Percentiles rank a stretch among this genome's conserved stretches.
Evolutionary conservation across 1,140 invertebrate species (phyloP).

Genomic region (Polyergus mexicanus): DNA sequence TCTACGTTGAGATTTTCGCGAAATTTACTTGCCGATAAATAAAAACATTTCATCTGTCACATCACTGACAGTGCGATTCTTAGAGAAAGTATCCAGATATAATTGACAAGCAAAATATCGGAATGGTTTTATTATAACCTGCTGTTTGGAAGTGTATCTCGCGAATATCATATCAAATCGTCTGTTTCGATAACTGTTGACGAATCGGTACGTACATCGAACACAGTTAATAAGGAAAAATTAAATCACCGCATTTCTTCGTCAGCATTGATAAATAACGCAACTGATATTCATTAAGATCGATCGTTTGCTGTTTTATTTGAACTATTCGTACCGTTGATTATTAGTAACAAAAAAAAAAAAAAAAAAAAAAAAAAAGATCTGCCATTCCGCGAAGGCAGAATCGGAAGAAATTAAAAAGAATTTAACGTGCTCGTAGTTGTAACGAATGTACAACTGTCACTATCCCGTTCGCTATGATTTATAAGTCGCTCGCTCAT

Average conservation of each 20-base stretch:
- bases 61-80: constrained; percentile 39
- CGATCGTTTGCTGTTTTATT: constrained; percentile 16
- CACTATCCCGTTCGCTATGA: constrained; percentile 21
- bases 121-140: constrained; percentile 54
- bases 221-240: constrained; percentile 45
- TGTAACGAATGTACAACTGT: constrained; percentile 50
- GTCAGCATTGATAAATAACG: constrained; percentile 49
- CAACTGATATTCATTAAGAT: constrained; percentile 39
- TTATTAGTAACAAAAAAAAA: constrained; percentile 35
- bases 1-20: constrained; percentile 38
- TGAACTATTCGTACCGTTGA: constrained; percentile 52
- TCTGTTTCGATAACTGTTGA: constrained; percentile 49
- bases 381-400: constrained; percentile 8
- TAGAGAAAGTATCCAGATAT: constrained; percentile 49
- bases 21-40: constrained; percentile 58
- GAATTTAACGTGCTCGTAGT: constrained; percentile 23
- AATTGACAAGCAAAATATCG: constrained; percentile 59
- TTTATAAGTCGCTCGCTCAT: constrained; percentile 56
- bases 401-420: constrained; percentile 46
- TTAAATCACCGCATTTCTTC: constrained; percentile 39
- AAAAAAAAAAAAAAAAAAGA: constrained; percentile 28
- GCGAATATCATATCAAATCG: not conserved
- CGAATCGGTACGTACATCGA: constrained; percentile 10
- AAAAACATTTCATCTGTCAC: constrained; percentile 54
- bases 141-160: constrained; percentile 38